Conservation (phyloP, 2,888 invertebrate genomes). For the Lepeophtheirus nordmannii region DNA sequence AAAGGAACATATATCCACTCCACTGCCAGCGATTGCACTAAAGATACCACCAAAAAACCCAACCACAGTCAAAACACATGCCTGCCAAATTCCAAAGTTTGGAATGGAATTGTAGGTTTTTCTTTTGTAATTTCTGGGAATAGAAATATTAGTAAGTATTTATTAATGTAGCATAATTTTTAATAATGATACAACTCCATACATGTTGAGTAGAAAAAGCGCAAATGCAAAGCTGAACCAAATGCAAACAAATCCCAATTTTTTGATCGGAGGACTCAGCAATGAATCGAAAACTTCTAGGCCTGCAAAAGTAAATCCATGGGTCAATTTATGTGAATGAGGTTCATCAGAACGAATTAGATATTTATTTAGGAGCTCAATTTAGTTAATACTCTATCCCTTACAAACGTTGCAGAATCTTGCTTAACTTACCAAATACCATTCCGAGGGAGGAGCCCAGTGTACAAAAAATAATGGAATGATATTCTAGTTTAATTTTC, state of each 20-base stretch:
- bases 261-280: slow-evolving; percentile 9
- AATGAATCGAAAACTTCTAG: slow-evolving; percentile 16
- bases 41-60: slow-evolving; percentile 24
- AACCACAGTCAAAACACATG: not conserved
- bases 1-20: slow-evolving; percentile 23
- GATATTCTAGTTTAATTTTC: slow-evolving; percentile 24
- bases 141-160: no score
- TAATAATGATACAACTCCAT: not conserved
- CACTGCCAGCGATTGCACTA: slow-evolving; percentile 22
- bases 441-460: slow-evolving; percentile 19
- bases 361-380: not conserved
- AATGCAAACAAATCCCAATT: slow-evolving; percentile 23
- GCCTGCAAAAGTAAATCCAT: not conserved
- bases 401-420: no score
- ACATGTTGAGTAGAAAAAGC: slow-evolving; percentile 21
- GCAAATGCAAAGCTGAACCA: slow-evolving; percentile 25
- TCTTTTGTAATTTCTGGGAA: slow-evolving; percentile 13
- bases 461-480: slow-evolving; percentile 20
- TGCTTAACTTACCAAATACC: slow-evolving; percentile 8
- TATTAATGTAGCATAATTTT: no score
- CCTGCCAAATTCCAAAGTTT: slow-evolving; percentile 20
- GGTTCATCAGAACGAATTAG: not conserved
- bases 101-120: slow-evolving; percentile 21
- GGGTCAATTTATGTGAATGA: no score
- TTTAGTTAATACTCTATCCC: no score